Base-by-base conservation (phyloP, 2,888 invertebrate species). In the Chironomus riparius region DNA sequence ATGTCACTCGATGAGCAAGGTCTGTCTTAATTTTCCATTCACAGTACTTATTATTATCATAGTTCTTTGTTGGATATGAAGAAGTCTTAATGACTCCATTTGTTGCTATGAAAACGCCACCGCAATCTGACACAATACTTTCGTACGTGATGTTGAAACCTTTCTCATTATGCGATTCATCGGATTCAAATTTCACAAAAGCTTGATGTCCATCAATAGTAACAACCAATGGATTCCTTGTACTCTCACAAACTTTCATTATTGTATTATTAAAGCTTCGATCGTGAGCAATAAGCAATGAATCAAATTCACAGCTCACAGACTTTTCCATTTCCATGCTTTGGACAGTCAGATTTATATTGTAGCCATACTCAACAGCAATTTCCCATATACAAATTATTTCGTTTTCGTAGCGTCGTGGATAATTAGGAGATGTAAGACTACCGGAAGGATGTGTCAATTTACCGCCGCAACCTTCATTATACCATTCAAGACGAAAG, bases 401-500 rank as follows among this genome's bases (percentile, higher is more conserved):
- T 80, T 87, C 83, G 12, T 81, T 47, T 13, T 10, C 86, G 81
- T 91, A 90, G 5, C 83, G 80, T 10, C 84, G 81, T 3, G 90
- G 91, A 81, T 88, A 89, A 79, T 87, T 88, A 1, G 92, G 91
- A 7, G 92, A 88, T 0, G 84, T 83, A 73, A 96, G 85, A 5
- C 79, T 78, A 0, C 90, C 92, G 7, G 62, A 79, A 0, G 84
- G 82, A 79, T 86, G 87, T 69, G 84, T 87, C 47, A 93, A 83
- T 73, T 87, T 83, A 4, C 90, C 91, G 6, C 93, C 91, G 82
- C 95, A 96, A 82, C 94, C 94, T 78, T 88, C 85, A 68, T 89
- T 84, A 68, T 87, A 82, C 90, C 94, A 97, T 83, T 97, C 96
- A 71, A 97, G 83, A 70, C 94, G 87, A 82, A 97, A 97, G 24